Evolutionary conservation across 2,797 vertebrate genomes (phyloP).

Genomic region (Anguilla marmorata): DNA sequence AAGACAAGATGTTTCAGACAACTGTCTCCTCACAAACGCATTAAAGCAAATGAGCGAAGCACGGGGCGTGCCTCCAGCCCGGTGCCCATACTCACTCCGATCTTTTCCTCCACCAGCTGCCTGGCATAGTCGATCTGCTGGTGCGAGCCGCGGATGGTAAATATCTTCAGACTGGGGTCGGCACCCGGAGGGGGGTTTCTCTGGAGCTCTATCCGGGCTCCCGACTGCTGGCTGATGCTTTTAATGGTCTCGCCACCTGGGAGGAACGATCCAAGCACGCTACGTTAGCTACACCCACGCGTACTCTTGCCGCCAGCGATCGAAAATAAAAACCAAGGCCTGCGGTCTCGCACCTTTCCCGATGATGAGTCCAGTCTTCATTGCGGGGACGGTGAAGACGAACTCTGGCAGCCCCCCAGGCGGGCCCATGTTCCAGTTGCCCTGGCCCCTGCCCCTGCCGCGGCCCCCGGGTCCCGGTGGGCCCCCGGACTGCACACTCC

Average conservation of each 20-base stretch:
- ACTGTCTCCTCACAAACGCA: neutral
- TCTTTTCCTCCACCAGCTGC: conserved; percentile 98
- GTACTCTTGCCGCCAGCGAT: neutral
- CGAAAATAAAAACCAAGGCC: neutral
- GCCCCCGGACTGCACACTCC: conserved; percentile 95
- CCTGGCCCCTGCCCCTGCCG: conserved; percentile 92
- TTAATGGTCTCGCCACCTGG: conserved; percentile 98
- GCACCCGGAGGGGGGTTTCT: conserved; percentile 96
- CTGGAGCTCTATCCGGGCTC: conserved; percentile 95
- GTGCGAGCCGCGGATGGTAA: conserved; percentile 93
- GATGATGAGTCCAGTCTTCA: conserved; percentile 98
- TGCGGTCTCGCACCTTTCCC: conserved; percentile 82
- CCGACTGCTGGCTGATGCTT: conserved; percentile 97
- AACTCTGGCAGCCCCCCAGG: conserved; percentile 98
- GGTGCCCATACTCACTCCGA: conserved; percentile 79
- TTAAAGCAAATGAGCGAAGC: neutral
- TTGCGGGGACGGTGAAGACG: conserved; percentile 95
- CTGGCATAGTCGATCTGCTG: conserved; percentile 98
- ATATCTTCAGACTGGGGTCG: conserved; percentile 97
- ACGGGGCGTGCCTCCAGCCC: neutral
- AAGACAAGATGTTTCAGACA: neutral
- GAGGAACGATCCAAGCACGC: neutral
- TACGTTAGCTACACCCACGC: neutral
- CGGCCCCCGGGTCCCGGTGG: conserved; percentile 85
- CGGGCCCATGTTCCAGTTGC: conserved; percentile 99